Percentiles rank a stretch among this genome's conserved stretches.
Evolutionary conservation across 2,113 vertebrate species (phyloP).

Genomic region (Hydrolagus affinis): DNA sequence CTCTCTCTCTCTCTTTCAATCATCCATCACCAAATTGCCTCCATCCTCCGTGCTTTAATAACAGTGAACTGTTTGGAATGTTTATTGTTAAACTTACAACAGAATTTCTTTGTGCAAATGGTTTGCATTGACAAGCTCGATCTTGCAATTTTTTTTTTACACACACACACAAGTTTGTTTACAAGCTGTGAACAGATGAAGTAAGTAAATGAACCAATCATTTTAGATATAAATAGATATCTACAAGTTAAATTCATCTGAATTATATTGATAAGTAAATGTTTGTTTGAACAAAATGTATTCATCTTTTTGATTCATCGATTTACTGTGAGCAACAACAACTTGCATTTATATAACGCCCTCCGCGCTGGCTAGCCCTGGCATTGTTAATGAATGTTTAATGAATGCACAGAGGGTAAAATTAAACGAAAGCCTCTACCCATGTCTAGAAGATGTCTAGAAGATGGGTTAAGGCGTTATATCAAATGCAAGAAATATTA

Average conservation of each 20-base stretch:
- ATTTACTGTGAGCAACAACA: conserved; percentile 8
- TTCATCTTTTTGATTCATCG: conserved; percentile 1
- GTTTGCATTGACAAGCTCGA: neutral
- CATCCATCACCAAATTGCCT: neutral
- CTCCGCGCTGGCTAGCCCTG: too few species aligned
- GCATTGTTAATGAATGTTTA: neutral
- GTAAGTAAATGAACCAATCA: neutral
- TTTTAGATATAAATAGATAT: conserved; percentile 25
- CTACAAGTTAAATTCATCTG: conserved; percentile 21
- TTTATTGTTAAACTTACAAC: neutral
- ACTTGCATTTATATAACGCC: neutral
- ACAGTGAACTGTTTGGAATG: conserved; percentile 7
- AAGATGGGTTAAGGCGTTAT: too few species aligned
- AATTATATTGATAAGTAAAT: conserved; percentile 2
- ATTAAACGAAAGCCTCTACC: conserved; percentile 12
- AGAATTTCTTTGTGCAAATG: neutral
- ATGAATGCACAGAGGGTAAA: neutral
- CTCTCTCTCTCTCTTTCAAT: neutral
- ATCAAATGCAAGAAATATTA: too few species aligned
- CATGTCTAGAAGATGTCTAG: too few species aligned
- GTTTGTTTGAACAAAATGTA: conserved; percentile 12
- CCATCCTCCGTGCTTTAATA: neutral
- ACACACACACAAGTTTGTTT: too few species aligned
- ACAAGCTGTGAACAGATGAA: neutral
- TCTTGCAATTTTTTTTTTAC: neutral